Evolutionary conservation across 2,113 vertebrate genomes (phyloP), one percentile per base, ranked within the genome.

Genomic region (Aspiorhynchus laticeps): DNA sequence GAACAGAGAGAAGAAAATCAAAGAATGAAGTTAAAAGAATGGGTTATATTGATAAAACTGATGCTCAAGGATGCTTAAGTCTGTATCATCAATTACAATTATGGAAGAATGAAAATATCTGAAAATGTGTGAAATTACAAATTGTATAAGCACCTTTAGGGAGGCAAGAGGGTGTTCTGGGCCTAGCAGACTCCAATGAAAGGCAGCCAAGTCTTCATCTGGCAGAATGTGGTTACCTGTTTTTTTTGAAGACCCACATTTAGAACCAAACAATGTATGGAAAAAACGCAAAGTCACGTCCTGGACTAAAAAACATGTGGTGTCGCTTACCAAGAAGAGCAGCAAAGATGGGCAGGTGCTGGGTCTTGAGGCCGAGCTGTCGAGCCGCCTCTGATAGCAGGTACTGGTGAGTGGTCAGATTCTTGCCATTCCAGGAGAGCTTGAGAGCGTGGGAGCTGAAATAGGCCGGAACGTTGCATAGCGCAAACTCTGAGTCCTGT

Each of bases 351-450:
- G 97, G 96, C 89, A 98, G 95, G 92, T 96, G 97, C 90, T 96
- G 95, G 67, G 95, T 95, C 93, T 97, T 97, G 17, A 98, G 95
- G n/a, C 96, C 97, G 24, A 97, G 94, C 89, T 97, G 96, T 89
- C 97, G 95, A 90, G 97, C 97, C 2, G 97, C 97, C 89, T 98
- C 97, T 73, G 96, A 96, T 92, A 97, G 95, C 92, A 98, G 95
- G 85, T 97, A 98, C 93, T 98, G 96, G 92, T 97, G 97, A 87
- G 97, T 98, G 90, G 96, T 97, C 85, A 98, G 95, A 93, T 97
- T 98, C 90, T 98, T 98, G 89, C 97, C 97, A 28, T 98, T 98
- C 96, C 97, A 98, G 93, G 96, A 97, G 86, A 98, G 95, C 91
- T 97, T 98, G 91, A 98, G 96, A 6, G 97, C 96, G 46, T 97